phyloP scores from a whole-genome alignment of 2,113 vertebrate species.

The Electrona antarctica region DNA sequence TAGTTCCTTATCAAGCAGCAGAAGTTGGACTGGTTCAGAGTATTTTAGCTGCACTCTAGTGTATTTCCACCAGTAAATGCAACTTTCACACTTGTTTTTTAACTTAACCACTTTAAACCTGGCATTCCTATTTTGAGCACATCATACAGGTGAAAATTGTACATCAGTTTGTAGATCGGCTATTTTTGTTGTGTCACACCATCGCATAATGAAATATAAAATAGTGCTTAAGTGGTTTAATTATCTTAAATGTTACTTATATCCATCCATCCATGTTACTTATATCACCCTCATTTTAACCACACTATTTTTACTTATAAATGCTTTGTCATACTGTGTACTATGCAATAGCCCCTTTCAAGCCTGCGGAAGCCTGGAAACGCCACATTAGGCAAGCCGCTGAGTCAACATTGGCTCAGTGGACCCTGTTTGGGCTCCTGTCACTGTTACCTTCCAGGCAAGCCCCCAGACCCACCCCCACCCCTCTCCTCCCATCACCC shows the following conservation, averaged over 20 bases:
- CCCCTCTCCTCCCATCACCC: constrained; percentile 10
- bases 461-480: neutral
- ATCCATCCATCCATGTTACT: constrained; percentile 3
- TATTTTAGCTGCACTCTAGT: too few relatives aligned
- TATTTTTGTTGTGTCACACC: too few relatives aligned
- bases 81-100: too few relatives aligned
- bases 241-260: neutral
- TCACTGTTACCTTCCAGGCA: constrained; percentile 14
- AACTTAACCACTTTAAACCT: too few relatives aligned
- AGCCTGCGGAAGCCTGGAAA: neutral
- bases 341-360: neutral
- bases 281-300: neutral
- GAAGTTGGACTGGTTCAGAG: too few relatives aligned
- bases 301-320: neutral
- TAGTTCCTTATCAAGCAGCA: too few relatives aligned
- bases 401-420: constrained; percentile 27
- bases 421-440: constrained; percentile 23
- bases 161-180: too few relatives aligned
- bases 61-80: too few relatives aligned
- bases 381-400: constrained; percentile 1
- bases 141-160: too few relatives aligned
- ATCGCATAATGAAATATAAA: too few relatives aligned
- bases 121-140: too few relatives aligned
- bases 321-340: neutral
- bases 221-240: too few relatives aligned